Evolutionary conservation across 1,140 invertebrate genomes (phyloP).

Genomic region (Dolichoris vasculosae): DNA sequence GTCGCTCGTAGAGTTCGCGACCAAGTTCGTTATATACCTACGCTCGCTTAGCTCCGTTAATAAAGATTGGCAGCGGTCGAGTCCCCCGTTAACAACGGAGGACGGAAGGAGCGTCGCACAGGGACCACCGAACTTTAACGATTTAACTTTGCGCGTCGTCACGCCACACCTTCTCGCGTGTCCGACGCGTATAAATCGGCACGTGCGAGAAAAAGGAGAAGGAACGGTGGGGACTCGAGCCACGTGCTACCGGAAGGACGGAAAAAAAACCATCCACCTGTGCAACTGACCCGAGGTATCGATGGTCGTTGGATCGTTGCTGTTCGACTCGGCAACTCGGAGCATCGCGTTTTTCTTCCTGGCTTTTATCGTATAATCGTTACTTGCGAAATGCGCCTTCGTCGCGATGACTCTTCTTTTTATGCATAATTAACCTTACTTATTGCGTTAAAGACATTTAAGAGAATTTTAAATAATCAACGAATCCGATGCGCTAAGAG

Average conservation of each 20-base stretch:
- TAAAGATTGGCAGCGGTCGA: conserved; percentile 11
- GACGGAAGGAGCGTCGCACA: background rate
- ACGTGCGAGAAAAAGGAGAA: too few relatives aligned
- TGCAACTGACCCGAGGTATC: too few relatives aligned
- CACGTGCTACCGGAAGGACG: too few relatives aligned
- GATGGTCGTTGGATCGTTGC: too few relatives aligned
- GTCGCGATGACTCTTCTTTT: background rate
- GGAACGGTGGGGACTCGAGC: background rate
- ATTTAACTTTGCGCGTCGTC: conserved; percentile 56
- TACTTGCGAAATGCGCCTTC: background rate
- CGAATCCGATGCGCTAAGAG: background rate
- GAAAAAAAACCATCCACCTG: too few relatives aligned
- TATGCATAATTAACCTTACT: background rate
- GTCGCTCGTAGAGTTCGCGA: background rate
- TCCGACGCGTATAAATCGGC: conserved; percentile 51
- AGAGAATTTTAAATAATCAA: background rate
- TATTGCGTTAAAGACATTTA: background rate
- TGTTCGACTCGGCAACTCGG: too few relatives aligned
- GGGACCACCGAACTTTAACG: conserved; percentile 55
- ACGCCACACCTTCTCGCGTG: conserved; percentile 62
- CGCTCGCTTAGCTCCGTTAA: background rate
- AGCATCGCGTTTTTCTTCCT: too few relatives aligned
- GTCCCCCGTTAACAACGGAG: too few relatives aligned
- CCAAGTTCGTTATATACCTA: too few relatives aligned
- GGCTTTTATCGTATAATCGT: too few relatives aligned